Percentiles rank a stretch among this genome's conserved stretches.
Conservation (phyloP, 2,113 vertebrate genomes). For the Puntigrus tetrazona region DNA sequence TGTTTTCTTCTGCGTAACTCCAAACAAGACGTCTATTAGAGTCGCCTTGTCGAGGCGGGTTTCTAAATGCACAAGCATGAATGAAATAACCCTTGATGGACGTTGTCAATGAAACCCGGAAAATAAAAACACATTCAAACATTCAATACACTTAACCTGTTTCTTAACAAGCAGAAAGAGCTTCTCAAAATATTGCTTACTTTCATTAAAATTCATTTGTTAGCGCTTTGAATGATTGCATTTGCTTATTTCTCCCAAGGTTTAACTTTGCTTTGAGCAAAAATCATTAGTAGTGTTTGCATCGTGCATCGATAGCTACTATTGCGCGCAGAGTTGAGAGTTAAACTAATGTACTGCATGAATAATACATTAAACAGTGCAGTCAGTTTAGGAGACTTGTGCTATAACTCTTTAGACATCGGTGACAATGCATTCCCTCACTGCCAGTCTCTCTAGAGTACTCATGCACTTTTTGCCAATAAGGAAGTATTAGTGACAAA, state of each 20-base stretch:
- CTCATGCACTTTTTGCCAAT: no score
- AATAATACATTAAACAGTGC: background rate
- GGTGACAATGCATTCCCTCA: no score
- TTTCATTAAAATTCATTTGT: no score
- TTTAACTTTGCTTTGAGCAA: background rate
- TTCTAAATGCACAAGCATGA: background rate
- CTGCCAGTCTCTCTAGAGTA: no score
- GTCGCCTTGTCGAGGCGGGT: background rate
- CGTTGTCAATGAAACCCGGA: background rate
- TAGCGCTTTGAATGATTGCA: no score
- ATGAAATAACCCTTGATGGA: background rate
- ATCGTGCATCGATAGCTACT: background rate
- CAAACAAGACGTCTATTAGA: background rate
- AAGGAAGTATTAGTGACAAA: no score
- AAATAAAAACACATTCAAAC: no score
- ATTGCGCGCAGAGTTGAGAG: background rate
- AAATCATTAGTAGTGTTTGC: background rate
- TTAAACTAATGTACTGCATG: background rate
- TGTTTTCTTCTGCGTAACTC: background rate
- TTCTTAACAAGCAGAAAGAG: background rate
- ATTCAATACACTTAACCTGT: no score
- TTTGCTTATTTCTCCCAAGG: background rate
- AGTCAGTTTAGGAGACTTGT: background rate
- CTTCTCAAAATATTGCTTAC: no score
- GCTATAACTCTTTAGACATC: background rate